phyloP scores from a whole-genome alignment of 2,888 invertebrate species.

The Drosophila silvestris region DNA sequence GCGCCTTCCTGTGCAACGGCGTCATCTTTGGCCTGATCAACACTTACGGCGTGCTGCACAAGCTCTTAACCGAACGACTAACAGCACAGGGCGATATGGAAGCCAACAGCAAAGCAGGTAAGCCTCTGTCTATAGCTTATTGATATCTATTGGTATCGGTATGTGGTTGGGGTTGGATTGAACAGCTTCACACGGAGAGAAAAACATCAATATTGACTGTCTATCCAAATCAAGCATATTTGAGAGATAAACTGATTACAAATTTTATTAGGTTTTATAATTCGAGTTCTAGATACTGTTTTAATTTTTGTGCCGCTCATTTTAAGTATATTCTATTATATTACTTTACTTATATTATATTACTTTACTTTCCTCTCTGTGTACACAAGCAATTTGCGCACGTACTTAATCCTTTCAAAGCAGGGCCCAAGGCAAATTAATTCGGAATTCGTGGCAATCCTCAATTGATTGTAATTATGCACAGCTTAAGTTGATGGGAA shows the following conservation, averaged over 20 bases:
- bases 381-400: slow-evolving; percentile 31
- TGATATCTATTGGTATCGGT: neutral
- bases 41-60: slow-evolving; percentile 91
- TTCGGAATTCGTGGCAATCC: slow-evolving; percentile 52
- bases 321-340: neutral
- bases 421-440: slow-evolving; percentile 61
- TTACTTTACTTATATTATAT: neutral
- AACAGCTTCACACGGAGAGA: neutral
- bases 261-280: neutral
- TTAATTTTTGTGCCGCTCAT: neutral
- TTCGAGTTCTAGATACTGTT: neutral
- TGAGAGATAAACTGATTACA: neutral
- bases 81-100: slow-evolving; percentile 88
- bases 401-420: slow-evolving; percentile 54
- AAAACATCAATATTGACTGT: neutral
- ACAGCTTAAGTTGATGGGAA: slow-evolving; percentile 62
- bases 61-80: slow-evolving; percentile 89
- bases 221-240: neutral
- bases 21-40: slow-evolving; percentile 96
- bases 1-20: slow-evolving; percentile 95
- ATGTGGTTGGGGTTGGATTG: neutral
- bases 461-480: slow-evolving; percentile 67
- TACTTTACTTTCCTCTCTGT: neutral
- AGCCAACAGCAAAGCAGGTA: slow-evolving; percentile 93
- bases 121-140: slow-evolving; percentile 83